Base-by-base conservation (phyloP, 2,888 invertebrate species). In the Drosophila meridiana region DNA sequence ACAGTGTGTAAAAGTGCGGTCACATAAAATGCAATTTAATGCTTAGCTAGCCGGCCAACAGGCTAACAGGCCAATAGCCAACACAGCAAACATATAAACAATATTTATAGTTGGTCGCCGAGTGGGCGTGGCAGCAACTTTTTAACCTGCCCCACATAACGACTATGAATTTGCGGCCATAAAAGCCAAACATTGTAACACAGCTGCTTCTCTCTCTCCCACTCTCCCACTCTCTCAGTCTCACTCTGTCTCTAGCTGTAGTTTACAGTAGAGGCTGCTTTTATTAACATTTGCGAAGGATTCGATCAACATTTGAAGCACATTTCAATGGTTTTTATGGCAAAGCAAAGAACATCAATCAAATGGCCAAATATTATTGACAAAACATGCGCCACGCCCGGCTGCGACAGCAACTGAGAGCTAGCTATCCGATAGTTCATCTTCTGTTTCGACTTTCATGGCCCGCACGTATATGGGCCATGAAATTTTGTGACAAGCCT, bases 311-410 rank as follows among this genome's bases (percentile, higher is more conserved):
- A 72, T 75, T 80, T 84, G 82, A 84, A 76, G 82, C 85, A 87
- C 87, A 85, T 89, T 87, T 76, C 89, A 89, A 80, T 85, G 89
- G 82, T 82, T 85, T 85, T 85, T 85, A 85, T 89, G 70, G 87
- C 59, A 67, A 59, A 69, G 67, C 66, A 63, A 73, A 65, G 52
- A 76, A 84, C 85, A 85, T 85, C 89, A 82, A 85, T 85, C 85
- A 85, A 89, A 89, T 84, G 73, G 69, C 50, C 76, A 87, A 87
- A 85, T 85, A 82, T 84, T 89, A 89, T 85, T 85, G 85, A 84
- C 82, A 84, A 87, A 82, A 80, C 89, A 87, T 83, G 87, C 79
- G 80, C 62, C 40, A 40, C 59, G 62, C 78, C 74, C 70, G 68
- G 8, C 52, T 50, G 45, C 26, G 45, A 11, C 68, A 26, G 68